Base-by-base conservation (phyloP, 1,140 invertebrate genomes). In the Dendrolimus punctatus region DNA sequence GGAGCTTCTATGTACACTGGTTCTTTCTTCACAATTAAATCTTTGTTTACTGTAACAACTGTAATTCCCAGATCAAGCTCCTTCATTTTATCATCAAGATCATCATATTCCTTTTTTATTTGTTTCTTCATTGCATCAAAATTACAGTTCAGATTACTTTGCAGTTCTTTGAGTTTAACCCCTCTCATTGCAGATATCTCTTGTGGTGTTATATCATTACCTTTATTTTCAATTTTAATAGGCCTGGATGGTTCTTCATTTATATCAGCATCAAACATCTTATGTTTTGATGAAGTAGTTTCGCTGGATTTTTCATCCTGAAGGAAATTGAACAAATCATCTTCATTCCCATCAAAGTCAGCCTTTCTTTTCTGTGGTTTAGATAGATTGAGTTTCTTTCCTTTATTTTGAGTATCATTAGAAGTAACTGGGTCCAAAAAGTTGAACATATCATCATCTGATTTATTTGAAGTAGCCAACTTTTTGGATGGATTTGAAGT, bases 291-390 rank as follows among this genome's bases (percentile, higher is more conserved):
- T 36, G 39, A 7, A 38, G 8, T 8, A n/a, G 5, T 44, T 44
- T 51, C 42, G n/a, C 40, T 49, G 37, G 50, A 5, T 45, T 45
- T 51, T 7, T 44, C 45, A 43, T 70, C 62, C 7, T 59, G 57
- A 46, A 83, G 58, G 73, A 85, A 85, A 57, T 83, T 77, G 49
- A 83, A 85, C 46, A 80, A 64, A 57, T 79, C 68, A 50, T 78
- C 76, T 62, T 75, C 72, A 62, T 62, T 64, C 8, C 64, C 66
- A 43, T 55, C 45, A 44, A 57, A 49, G 41, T 71, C 58, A 45
- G 59, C 44, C 58, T 83, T 80, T 44, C 76, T 70, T 55, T 82
- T 83, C 8, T 65, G 51, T 52, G 81, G 78, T 60, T 77, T 85
- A 4, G 60, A 53, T 46, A 85, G 67, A 61, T 77, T 81, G 8